Evolutionary conservation across 2,113 vertebrate genomes (phyloP).

Genomic region (Oryzias curvinotus): DNA sequence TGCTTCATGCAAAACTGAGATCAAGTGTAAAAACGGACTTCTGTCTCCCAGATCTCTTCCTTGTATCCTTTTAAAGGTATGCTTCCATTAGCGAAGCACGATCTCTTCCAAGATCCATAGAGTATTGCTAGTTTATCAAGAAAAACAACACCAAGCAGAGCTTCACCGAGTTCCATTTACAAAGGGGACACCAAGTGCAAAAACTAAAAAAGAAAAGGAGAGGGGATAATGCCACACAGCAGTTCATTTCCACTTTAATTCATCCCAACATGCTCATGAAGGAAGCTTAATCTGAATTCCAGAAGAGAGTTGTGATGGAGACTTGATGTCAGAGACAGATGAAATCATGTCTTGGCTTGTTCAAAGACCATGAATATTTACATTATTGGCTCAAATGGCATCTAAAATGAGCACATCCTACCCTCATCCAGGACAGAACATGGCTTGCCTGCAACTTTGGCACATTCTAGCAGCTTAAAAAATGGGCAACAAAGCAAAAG

Average conservation of each 20-base stretch:
- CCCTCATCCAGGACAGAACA: conserved; percentile 53
- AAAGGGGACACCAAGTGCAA: conserved; percentile 49
- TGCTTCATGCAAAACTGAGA: conserved; percentile 46
- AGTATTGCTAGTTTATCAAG: conserved; percentile 5
- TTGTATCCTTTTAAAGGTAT: conserved; percentile 28
- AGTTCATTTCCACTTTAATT: conserved; percentile 61
- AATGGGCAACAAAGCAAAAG: conserved; percentile 41
- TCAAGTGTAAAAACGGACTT: conserved; percentile 51
- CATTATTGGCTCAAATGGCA: conserved; percentile 66
- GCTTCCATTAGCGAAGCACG: conserved; percentile 2
- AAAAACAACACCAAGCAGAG: conserved; percentile 38
- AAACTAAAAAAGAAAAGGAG: conserved; percentile 40
- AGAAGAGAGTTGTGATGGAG: conserved; percentile 30
- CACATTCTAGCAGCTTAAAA: conserved; percentile 33
- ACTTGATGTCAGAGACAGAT: conserved; percentile 46
- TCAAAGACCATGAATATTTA: conserved; percentile 66
- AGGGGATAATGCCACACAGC: conserved; percentile 51
- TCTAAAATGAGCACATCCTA: conserved; percentile 48
- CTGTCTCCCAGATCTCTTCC: conserved; percentile 28
- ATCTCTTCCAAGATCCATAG: conserved; percentile 19
- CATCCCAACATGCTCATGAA: conserved; percentile 33
- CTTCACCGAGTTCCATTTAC: conserved; percentile 25
- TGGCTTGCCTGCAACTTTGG: conserved; percentile 50
- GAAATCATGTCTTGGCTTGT: conserved; percentile 63
- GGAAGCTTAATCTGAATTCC: conserved; percentile 30